Percentiles rank a stretch among this genome's conserved stretches.
phyloP scores from a whole-genome alignment of 2,797 vertebrate species.

The Dallia pectoralis region DNA sequence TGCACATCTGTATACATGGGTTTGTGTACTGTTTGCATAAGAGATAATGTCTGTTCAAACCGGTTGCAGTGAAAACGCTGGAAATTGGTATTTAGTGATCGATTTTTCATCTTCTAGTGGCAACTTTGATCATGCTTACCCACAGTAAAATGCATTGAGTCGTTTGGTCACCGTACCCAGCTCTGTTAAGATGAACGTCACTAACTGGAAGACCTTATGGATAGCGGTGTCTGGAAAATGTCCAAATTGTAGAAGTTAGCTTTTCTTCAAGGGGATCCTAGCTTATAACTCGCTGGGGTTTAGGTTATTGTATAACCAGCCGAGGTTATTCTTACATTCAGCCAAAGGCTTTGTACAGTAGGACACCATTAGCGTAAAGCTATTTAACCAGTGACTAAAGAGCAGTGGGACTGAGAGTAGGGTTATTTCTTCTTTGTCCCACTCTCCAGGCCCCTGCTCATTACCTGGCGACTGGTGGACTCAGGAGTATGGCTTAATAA shows the following conservation, averaged over 20 bases:
- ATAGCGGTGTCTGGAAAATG: background rate
- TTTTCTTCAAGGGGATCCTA: background rate
- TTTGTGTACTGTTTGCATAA: no score
- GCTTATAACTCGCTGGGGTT: background rate
- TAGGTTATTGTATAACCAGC: no score
- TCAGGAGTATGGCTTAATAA: conserved; percentile 79
- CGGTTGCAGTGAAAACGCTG: no score
- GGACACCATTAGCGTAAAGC: conserved; percentile 67
- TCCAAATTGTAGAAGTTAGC: no score
- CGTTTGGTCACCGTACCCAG: no score
- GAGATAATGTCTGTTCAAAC: no score
- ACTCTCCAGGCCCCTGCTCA: conserved; percentile 64
- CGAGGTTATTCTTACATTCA: conserved; percentile 54
- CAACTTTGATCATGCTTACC: no score
- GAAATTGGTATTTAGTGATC: no score
- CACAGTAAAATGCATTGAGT: no score
- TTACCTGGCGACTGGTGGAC: conserved; percentile 74
- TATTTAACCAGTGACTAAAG: conserved; percentile 69
- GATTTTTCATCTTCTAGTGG: no score
- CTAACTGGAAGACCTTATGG: background rate
- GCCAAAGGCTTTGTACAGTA: conserved; percentile 62
- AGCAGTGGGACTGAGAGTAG: conserved; percentile 44
- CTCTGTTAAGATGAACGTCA: no score
- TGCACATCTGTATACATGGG: no score
- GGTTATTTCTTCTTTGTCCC: conserved; percentile 35